Conservation (phyloP, 2,888 invertebrate species). For the Melolontha melolontha region DNA sequence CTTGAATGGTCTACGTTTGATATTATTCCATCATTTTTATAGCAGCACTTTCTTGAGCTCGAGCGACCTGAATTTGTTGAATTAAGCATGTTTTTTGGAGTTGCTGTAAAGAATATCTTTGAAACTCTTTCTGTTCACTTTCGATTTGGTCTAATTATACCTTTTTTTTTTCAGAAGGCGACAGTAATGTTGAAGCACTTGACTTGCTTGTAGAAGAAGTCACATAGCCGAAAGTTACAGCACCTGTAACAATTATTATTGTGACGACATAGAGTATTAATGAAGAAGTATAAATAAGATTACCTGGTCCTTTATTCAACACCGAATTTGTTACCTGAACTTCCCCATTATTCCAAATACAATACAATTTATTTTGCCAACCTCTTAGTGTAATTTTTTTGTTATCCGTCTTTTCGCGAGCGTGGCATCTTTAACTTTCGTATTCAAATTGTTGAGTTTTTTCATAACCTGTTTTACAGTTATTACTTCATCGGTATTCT, state of each 20-base stretch:
- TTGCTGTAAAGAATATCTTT: constrained; percentile 33
- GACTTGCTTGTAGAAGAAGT: constrained; percentile 14
- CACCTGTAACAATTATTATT: constrained; percentile 17
- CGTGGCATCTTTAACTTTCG: constrained; percentile 31
- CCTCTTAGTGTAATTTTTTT: constrained; percentile 32
- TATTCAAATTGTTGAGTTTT: constrained; percentile 24
- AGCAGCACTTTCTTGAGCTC: constrained; percentile 32
- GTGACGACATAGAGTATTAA: constrained; percentile 1
- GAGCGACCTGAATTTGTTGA: constrained; percentile 24
- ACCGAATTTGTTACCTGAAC: constrained; percentile 27
- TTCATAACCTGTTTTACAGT: constrained; percentile 11
- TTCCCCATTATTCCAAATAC: constrained; percentile 26
- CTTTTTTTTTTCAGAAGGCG: constrained; percentile 34
- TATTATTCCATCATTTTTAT: too few relatives aligned
- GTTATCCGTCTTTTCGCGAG: constrained; percentile 17
- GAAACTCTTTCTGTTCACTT: constrained; percentile 27
- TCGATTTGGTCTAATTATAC: constrained; percentile 15
- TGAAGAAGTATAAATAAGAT: constrained; percentile 14
- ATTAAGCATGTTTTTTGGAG: constrained; percentile 21
- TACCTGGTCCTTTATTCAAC: constrained; percentile 25
- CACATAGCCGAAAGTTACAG: constrained; percentile 16
- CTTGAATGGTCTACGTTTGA: constrained; percentile 13
- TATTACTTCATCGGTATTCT: too few relatives aligned
- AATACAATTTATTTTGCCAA: constrained; percentile 38
- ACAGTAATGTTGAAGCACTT: constrained; percentile 17